These are phyloP conservation scores for Cavia porcellus DNA, from an alignment of 2,113 vertebrate species.

Conservation along the genomic window DNA sequence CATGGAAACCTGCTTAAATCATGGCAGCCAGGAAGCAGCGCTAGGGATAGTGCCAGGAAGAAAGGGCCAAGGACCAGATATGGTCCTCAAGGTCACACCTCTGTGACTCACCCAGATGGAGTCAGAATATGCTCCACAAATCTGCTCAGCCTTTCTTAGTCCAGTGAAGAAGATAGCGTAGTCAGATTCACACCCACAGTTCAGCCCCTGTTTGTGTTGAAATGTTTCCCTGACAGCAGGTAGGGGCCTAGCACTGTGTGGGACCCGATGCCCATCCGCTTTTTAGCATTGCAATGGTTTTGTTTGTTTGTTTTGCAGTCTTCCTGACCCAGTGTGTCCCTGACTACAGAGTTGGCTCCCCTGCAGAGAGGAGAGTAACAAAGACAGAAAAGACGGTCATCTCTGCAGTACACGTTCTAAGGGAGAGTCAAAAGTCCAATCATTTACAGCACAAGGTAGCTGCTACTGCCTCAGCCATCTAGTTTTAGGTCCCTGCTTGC, in stretches of 20 bases:
- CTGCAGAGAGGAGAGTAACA: not conserved
- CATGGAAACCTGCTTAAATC: not conserved
- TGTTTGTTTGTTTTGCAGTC: not conserved
- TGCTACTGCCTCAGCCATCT: not conserved
- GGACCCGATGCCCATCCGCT: not conserved
- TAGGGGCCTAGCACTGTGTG: not conserved
- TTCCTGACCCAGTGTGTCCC: not conserved
- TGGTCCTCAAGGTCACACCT: not conserved
- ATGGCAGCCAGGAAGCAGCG: not conserved
- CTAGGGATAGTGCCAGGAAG: not conserved
- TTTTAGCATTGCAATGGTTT: not conserved
- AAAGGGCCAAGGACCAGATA: not conserved
- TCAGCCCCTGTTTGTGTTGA: not conserved
- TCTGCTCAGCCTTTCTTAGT: not conserved
- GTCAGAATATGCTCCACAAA: not conserved
- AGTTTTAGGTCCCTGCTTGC: not conserved
- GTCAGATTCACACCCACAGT: not conserved
- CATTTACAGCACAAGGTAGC: not conserved
- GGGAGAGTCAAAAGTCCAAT: not conserved
- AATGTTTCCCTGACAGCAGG: not conserved
- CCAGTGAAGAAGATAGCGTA: not conserved
- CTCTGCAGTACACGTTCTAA: not conserved
- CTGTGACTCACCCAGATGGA: not conserved
- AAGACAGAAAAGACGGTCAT: not conserved
- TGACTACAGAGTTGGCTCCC: not conserved